Base-by-base conservation (phyloP, 64 coral and sea anemone genomes). In the Montipora foliosa region DNA sequence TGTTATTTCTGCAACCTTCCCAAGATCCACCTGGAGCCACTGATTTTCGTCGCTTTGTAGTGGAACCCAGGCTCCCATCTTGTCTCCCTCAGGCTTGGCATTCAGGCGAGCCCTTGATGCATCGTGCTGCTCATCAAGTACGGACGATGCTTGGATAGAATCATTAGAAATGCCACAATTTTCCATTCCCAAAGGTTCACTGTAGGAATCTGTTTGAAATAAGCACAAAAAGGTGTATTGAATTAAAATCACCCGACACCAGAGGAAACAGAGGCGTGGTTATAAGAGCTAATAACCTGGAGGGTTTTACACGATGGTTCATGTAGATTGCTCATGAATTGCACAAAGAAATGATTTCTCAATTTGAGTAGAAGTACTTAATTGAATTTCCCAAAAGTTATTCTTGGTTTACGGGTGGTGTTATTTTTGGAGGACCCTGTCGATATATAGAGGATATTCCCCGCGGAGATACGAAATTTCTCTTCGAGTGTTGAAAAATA, bases 1-100 rank as follows among this genome's bases (percentile, higher is more conserved):
- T 59, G 95, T 94, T 19, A 97, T 20, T 78, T 93, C 92, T 4
- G 72, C 53, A 82, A 88, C 72, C 44, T 91, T 88, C n/a, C 95
- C 95, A 91, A 90, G 82, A 77, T 97, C 89, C 14, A 97, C 76
- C 75, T 97, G 92, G 21, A 97, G 80, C 95, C 95, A 97, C 53
- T 94, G 92, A n/a, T 94, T 89, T 17, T 97, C 95, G 48, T 97
- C 95, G 49, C 91, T 97, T 22, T 97, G 76, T 17, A 79, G 47
- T 8, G 95, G 89, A 79, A 78, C 78, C 95, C 95, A 97, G 29
- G 87, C 83, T 78, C 92, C 95, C 89, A 83, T 91, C 77, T 71
- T 52, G 44, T 97, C 95, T 49, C 79, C 95, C 50, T 97, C 92
- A 51, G 67, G 84, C 21, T 85, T 81, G 87, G 74, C 83, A 61